Conservation (phyloP, 2,113 vertebrate genomes). For the Phycodurus eques region DNA sequence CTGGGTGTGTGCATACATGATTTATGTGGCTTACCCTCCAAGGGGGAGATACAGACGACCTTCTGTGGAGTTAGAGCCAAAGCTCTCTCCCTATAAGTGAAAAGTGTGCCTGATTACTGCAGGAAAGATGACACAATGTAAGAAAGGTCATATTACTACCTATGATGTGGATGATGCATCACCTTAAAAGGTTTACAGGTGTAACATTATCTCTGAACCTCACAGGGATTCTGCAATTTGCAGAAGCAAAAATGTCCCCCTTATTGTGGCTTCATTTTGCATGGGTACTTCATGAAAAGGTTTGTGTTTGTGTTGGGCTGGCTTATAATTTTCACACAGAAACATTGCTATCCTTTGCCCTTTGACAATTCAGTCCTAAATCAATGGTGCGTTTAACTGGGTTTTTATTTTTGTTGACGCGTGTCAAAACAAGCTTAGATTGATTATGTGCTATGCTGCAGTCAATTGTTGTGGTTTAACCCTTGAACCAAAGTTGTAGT, state of each 20-base stretch:
- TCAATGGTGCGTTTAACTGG: conserved; percentile 44
- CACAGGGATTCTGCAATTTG: conserved; percentile 2
- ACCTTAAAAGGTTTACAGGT: conserved; percentile 16
- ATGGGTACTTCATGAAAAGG: not conserved
- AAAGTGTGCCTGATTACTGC: conserved; percentile 17
- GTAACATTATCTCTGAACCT: conserved; percentile 13
- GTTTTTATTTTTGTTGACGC: conserved; percentile 31
- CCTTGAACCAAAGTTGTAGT: conserved; percentile 29
- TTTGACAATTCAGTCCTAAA: conserved; percentile 55
- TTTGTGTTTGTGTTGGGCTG: not conserved
- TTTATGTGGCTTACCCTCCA: conserved; percentile 63
- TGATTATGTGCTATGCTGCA: conserved; percentile 24
- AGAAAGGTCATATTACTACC: conserved; percentile 12
- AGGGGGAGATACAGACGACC: conserved; percentile 37
- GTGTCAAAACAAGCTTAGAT: conserved; percentile 57
- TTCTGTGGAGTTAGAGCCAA: conserved; percentile 35
- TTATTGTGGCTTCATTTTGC: not conserved
- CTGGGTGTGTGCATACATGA: conserved; percentile 73
- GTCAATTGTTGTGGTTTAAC: conserved; percentile 55
- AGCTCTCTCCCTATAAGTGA: conserved; percentile 17
- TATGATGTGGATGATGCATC: not conserved
- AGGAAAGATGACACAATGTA: conserved; percentile 3
- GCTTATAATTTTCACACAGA: not conserved
- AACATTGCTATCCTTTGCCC: conserved; percentile 43
- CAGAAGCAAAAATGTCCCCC: not conserved